phyloP scores from a whole-genome alignment of 2,113 vertebrate species.

The Triplophysa rosa region DNA sequence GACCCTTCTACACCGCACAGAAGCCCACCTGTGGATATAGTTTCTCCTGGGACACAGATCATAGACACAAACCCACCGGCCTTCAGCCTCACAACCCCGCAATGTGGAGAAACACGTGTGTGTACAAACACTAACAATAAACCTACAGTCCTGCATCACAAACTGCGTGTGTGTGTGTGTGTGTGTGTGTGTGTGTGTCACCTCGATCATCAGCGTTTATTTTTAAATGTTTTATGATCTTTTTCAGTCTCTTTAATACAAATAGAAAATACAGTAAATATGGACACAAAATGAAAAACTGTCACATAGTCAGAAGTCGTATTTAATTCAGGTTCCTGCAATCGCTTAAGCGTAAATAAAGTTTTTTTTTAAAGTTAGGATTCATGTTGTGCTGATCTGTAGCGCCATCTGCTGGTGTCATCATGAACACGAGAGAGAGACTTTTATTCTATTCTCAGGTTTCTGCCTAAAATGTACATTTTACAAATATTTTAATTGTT shows the following conservation, averaged over 20 bases:
- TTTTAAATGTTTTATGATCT: no score
- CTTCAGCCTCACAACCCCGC: constrained; percentile 22
- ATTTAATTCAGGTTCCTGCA: no score
- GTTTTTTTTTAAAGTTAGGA: no score
- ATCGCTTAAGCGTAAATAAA: no score
- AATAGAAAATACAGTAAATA: no score
- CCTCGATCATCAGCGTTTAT: neutral
- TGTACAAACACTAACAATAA: neutral
- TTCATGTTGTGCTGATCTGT: neutral
- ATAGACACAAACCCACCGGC: constrained; percentile 54
- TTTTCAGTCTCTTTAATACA: no score
- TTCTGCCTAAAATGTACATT: no score
- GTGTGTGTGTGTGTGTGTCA: neutral
- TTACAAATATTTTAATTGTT: no score
- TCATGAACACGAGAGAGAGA: neutral
- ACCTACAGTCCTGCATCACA: neutral
- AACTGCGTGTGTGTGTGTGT: neutral
- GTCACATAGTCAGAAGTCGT: no score
- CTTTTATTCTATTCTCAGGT: neutral
- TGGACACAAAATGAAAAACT: no score
- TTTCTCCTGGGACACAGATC: constrained; percentile 54
- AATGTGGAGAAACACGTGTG: constrained; percentile 59
- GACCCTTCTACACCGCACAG: constrained; percentile 70
- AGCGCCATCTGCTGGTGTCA: neutral
- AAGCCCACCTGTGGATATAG: constrained; percentile 65